Evolutionary conservation across 2,888 invertebrate species (phyloP), one percentile per base, ranked within the genome.

Genomic region (Hylaea fasciaria): DNA sequence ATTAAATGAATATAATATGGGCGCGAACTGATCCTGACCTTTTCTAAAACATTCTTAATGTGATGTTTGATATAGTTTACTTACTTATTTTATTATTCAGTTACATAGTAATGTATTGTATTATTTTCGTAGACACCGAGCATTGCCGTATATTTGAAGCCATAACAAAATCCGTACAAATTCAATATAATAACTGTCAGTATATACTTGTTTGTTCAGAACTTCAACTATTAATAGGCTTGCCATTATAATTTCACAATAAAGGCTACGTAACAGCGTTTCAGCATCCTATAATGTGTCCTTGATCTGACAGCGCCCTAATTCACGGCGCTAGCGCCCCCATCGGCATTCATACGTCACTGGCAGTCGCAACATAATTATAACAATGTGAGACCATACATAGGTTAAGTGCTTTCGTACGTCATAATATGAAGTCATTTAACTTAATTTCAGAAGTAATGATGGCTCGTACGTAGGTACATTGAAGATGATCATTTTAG

Each of bases 291-390:
- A n/a, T n/a, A 54, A 57, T 44, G 39, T 43, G 55, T 35, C 64
- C 64, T 68, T 62, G 68, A 53, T 53, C 32, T 29, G 50, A n/a
- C n/a, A n/a, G 49, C 52, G 47, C 35, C 52, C 48, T 57, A 39
- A 62, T 45, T 41, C 57, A 49, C 14, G 55, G 57, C 46, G 58
- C 50, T 49, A 48, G 41, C 50, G 40, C 40, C 47, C 8, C 44
- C 40, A 44, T 41, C 46, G 55, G 45, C 64, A 60, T 55, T 58
- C 58, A 39, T 50, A 16, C 49, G 47, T 41, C 62, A 48, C 65
- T 65, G 63, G 35, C 47, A 56, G 17, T 43, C 39, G 58, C 55
- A 57, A 69, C 59, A 58, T 74, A 62, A 69, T 72, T 48, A 22
- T 48, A 48, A 48, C 48, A 32, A 47, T 22, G 14, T 13, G 11